Base-by-base conservation (phyloP, 1,140 invertebrate genomes). In the Drosophila auraria region DNA sequence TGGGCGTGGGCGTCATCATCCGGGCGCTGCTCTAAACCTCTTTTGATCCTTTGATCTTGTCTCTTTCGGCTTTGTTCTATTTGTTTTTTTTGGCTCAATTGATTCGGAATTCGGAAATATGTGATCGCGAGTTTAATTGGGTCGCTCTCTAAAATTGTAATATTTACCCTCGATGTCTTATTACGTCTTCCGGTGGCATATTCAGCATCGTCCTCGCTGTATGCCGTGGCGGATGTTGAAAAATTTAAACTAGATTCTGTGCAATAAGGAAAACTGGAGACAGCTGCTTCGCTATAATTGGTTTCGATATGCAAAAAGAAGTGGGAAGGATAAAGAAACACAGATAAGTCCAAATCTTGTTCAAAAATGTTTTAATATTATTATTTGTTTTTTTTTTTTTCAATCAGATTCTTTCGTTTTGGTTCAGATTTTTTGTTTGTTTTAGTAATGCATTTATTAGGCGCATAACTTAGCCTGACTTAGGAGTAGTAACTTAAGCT, bases 191-290 rank as follows among this genome's bases (percentile, higher is more conserved):
- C 94, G 63, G 92, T 90, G 63, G 92, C 92, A 92, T 93, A 94
- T 91, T 94, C 94, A 83, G 93, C 93, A 92, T 94, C 94, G 89
- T 94, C 94, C 93, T 94, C 94, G 86, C 94, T 94, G 82, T 94
- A 94, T 78, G 93, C 93, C 78, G 94, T 92, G 66, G 93, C 93
- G 54, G 93, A 91, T 87, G 92, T 93, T 79, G 92, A 93, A 83
- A 93, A 93, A 93, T 93, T 93, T 83, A 93, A 91, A 40, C 92
- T 93, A 91, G 92, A 93, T 93, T 93, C 92, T 91, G 89, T 89
- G 83, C 92, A 93, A 92, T 93, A 93, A 80, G 91, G 91, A 93
- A 93, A 93, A 91, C 92, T 93, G 86, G 92, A 90, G 80, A 93
- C 91, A 71, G 92, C 91, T 89, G 92, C 91, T 79, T 93, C 92